A percentile compares a stretch with the other conserved stretches of the same genome.
Conservation (phyloP, 35 echinoderm and acorn worm species). For the Patiria miniata region DNA sequence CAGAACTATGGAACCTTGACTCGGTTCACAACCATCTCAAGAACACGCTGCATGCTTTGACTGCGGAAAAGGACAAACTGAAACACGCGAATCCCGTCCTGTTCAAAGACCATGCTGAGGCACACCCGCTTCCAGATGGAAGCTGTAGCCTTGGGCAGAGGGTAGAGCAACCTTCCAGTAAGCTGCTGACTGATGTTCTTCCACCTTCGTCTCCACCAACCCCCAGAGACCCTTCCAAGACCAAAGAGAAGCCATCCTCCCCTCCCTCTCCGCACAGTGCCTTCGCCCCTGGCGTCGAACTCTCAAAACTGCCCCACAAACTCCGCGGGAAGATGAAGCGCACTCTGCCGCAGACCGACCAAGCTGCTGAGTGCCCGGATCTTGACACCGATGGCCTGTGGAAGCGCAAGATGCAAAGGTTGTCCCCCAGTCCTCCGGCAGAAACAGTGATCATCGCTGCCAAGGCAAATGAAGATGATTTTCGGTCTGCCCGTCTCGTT, state of each 20-base stretch:
- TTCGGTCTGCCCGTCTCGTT: neutral
- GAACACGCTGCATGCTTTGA: neutral
- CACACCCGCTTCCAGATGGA: no score
- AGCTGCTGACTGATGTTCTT: no score
- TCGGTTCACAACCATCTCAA: neutral
- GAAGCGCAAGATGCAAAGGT: neutral
- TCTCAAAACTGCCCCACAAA: slow-evolving; percentile 57
- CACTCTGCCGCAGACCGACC: neutral
- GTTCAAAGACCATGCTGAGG: no score
- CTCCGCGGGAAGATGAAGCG: slow-evolving; percentile 42
- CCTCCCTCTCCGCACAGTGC: neutral
- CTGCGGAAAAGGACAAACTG: neutral
- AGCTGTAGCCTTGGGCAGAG: neutral
- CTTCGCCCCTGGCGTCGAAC: neutral
- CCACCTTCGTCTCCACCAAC: neutral
- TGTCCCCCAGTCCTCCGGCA: neutral
- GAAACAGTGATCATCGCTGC: no score
- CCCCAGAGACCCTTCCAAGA: neutral
- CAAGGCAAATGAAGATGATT: neutral
- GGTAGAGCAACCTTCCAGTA: neutral
- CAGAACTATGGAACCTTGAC: neutral
- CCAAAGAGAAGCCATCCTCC: slow-evolving; percentile 16
- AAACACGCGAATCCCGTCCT: neutral
- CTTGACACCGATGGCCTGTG: neutral
- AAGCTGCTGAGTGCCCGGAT: neutral